phyloP scores from a whole-genome alignment of 2,113 vertebrate species.

The Alaudala cheleensis region DNA sequence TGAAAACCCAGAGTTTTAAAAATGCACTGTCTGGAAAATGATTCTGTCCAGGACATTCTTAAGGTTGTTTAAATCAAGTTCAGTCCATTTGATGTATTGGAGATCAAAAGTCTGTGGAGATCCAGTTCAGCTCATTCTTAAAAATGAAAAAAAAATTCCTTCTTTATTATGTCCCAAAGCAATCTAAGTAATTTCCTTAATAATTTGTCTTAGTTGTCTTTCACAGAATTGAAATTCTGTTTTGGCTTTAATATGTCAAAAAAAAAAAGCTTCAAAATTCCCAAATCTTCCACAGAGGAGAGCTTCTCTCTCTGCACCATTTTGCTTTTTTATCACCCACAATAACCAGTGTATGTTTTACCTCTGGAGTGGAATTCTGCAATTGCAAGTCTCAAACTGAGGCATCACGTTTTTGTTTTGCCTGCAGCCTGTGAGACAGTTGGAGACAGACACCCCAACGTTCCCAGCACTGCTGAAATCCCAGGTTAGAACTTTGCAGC shows the following conservation, averaged over 20 bases:
- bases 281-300: background rate
- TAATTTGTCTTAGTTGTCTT: background rate
- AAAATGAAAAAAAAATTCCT: background rate
- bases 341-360: background rate
- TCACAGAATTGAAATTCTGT: background rate
- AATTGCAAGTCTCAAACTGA: background rate
- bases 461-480: background rate
- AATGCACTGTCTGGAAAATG: background rate
- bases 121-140: background rate
- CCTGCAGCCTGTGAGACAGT: background rate
- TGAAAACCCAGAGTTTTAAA: background rate
- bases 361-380: background rate
- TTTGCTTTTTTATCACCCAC: background rate
- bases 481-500: background rate
- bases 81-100: background rate
- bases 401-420: background rate
- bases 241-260: background rate
- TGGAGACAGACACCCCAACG: background rate
- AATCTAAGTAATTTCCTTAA: background rate
- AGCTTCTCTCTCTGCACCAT: background rate
- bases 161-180: background rate
- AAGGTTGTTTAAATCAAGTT: background rate
- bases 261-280: background rate
- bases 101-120: background rate
- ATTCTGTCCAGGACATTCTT: background rate